A percentile compares a stretch with the other conserved stretches of the same genome.
These are phyloP conservation scores for Julus scanicus DNA, from an alignment of 2,888 invertebrate species.

Conservation along the genomic window DNA sequence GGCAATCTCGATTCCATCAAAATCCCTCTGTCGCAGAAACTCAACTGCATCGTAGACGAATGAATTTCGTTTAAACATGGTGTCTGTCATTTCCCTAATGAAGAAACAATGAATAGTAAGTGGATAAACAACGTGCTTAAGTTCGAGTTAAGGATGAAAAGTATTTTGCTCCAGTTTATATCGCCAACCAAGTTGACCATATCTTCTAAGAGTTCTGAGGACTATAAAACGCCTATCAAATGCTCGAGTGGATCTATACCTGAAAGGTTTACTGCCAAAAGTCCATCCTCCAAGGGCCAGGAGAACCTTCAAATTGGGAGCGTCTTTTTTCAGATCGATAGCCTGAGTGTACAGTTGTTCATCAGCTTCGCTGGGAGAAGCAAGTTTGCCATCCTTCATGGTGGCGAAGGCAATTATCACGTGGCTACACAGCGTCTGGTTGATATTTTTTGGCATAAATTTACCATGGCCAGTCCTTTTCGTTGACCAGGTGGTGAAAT, in stretches of 20 bases:
- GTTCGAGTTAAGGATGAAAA: neutral
- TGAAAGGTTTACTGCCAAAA: constrained; percentile 86
- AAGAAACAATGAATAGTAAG: too few relatives aligned
- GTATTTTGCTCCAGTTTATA: neutral
- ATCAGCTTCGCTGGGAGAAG: constrained; percentile 79
- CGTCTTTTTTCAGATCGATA: constrained; percentile 85
- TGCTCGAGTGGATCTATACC: constrained; percentile 38
- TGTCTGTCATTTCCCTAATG: constrained; percentile 90
- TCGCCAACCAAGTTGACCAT: too few relatives aligned
- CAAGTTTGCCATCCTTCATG: constrained; percentile 83
- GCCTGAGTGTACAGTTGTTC: constrained; percentile 83
- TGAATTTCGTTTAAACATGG: constrained; percentile 92
- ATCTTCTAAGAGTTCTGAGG: neutral
- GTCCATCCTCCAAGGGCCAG: constrained; percentile 89
- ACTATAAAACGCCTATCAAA: neutral
- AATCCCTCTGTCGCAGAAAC: constrained; percentile 88
- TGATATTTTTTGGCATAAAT: constrained; percentile 89
- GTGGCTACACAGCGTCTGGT: constrained; percentile 90
- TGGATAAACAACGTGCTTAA: neutral
- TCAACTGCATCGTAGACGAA: constrained; percentile 96
- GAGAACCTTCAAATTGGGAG: constrained; percentile 82
- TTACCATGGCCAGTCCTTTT: constrained; percentile 89
- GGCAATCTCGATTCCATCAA: constrained; percentile 91
- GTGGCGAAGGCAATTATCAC: constrained; percentile 95
- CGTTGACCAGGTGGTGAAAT: constrained; percentile 95